Conservation (phyloP, 2,797 vertebrate species). For the Xyrichtys novacula region DNA sequence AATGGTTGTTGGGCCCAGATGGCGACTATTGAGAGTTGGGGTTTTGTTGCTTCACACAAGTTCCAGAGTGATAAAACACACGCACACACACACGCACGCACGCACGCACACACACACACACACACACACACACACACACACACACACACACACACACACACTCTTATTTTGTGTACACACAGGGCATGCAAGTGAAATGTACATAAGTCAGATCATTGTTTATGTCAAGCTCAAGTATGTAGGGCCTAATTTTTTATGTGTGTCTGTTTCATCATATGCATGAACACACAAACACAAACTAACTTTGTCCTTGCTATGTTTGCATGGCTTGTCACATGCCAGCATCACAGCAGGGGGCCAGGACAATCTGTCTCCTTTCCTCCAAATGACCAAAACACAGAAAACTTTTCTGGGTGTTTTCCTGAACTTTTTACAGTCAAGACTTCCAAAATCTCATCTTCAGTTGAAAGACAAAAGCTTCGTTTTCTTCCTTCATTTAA, state of each 20-base stretch:
- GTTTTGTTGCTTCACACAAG: constrained; percentile 51
- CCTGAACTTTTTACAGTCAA: constrained; percentile 3
- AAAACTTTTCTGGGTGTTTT: neutral
- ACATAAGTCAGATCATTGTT: neutral
- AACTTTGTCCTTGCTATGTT: constrained; percentile 45
- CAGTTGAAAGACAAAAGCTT: no score
- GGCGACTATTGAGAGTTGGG: constrained; percentile 59
- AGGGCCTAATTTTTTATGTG: neutral
- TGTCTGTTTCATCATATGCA: neutral
- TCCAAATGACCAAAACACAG: constrained; percentile 29
- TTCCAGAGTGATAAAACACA: constrained; percentile 10
- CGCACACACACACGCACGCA: neutral
- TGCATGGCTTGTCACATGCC: constrained; percentile 30
- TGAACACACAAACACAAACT: constrained; percentile 1
- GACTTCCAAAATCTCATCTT: neutral
- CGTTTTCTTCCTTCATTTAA: neutral
- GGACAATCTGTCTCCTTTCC: constrained; percentile 55
- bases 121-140: neutral
- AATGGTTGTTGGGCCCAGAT: constrained; percentile 55
- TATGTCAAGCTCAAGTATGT: neutral
- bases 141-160: neutral
- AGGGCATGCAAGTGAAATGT: neutral
- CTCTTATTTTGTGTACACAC: neutral
- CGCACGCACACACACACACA: neutral
- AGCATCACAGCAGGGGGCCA: constrained; percentile 43